Conservation (phyloP, 2,113 vertebrate genomes). For the Nesospiza acunhae region DNA sequence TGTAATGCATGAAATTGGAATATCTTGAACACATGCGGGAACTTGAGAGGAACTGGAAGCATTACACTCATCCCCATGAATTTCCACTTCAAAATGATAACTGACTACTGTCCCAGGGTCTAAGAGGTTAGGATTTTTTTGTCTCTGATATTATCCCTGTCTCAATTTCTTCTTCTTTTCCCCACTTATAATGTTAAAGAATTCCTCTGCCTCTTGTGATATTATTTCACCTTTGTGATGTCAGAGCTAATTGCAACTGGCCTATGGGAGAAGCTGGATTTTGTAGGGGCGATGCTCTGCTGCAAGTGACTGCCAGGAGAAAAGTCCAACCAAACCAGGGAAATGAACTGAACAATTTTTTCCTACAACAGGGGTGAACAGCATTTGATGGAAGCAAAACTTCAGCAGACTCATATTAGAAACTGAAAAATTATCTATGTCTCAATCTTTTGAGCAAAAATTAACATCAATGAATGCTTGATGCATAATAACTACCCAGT, state of each 20-base stretch:
- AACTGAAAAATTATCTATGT: background rate
- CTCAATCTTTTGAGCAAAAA: slow-evolving; percentile 56
- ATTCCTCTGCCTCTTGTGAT: background rate
- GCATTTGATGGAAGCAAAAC: background rate
- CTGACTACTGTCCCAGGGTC: background rate
- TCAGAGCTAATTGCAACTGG: background rate
- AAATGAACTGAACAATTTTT: background rate
- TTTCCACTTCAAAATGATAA: background rate
- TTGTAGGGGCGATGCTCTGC: background rate
- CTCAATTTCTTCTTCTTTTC: background rate
- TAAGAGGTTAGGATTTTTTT: background rate
- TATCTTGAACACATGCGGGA: background rate
- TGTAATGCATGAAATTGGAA: background rate
- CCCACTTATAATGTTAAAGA: background rate
- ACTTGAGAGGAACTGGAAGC: background rate
- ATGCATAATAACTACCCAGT: slow-evolving; percentile 32
- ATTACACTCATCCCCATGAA: too few species aligned
- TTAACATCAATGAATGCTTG: slow-evolving; percentile 16
- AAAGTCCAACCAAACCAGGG: background rate
- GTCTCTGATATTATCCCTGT: background rate
- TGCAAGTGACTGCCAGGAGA: background rate
- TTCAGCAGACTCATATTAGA: slow-evolving; percentile 2
- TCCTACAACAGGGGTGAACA: background rate
- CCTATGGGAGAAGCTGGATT: background rate
- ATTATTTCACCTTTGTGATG: background rate